phyloP scores from a whole-genome alignment of 2,797 vertebrate genomes.

The Sebastes itinus region DNA sequence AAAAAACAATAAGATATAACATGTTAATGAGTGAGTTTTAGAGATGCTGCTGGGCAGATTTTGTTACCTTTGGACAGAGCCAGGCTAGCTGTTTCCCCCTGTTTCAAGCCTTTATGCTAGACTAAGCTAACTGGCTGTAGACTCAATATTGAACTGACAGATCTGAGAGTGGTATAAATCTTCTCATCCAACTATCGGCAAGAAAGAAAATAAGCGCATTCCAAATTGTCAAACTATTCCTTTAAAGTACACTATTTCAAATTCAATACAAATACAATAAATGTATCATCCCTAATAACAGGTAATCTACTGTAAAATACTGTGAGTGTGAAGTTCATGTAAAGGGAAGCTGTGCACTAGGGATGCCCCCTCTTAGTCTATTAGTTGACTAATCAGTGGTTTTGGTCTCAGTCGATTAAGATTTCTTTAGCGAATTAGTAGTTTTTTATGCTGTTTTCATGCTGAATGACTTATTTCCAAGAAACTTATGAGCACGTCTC shows the following conservation, averaged over 20 bases:
- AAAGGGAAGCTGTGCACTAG: background rate
- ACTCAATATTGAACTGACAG: background rate
- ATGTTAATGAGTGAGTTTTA: background rate
- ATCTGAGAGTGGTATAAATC: background rate
- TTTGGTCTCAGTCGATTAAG: too few relatives aligned
- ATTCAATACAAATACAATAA: background rate
- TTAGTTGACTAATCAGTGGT: too few relatives aligned
- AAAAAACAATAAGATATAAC: background rate
- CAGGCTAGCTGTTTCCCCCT: background rate
- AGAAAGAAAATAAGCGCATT: background rate
- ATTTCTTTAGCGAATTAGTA: accelerated
- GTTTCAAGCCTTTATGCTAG: background rate
- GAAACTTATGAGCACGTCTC: too few relatives aligned
- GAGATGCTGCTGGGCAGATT: background rate
- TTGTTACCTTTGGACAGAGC: background rate
- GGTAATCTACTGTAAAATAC: background rate
- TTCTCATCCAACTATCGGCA: background rate
- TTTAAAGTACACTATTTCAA: background rate
- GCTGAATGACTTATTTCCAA: too few relatives aligned
- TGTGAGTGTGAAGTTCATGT: background rate
- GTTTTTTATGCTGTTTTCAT: too few relatives aligned
- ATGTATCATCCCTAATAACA: background rate
- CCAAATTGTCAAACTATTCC: background rate
- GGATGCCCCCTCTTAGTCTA: accelerated
- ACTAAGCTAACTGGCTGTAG: background rate